A percentile compares a stretch with the other conserved stretches of the same genome.
phyloP scores from a whole-genome alignment of 2,888 invertebrate species.

The Nomada goodeniana region DNA sequence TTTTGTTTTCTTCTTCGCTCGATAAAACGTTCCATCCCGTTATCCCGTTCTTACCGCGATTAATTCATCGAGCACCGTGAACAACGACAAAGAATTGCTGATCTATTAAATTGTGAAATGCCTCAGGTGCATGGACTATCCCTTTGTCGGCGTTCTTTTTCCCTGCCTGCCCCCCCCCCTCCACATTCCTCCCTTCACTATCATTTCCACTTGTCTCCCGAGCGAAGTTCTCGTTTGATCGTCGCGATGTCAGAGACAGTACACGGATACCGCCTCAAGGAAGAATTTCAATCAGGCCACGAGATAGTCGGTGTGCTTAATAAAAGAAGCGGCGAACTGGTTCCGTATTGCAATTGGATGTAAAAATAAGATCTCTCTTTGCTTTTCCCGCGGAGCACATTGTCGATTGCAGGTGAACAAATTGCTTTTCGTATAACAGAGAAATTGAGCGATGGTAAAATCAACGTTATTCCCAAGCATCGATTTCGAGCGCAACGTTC shows the following conservation, averaged over 20 bases:
- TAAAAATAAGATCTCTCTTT: not conserved
- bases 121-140: not conserved
- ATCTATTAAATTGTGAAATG: not conserved
- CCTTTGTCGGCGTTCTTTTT: not conserved
- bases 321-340: not conserved
- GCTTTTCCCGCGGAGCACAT: not conserved
- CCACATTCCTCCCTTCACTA: too few relatives aligned
- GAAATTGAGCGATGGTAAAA: too few relatives aligned
- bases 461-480: too few relatives aligned
- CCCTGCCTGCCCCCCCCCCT: too few relatives aligned
- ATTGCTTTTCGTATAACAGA: too few relatives aligned
- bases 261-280: constrained; percentile 5
- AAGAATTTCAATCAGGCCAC: constrained; percentile 31
- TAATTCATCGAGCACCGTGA: too few relatives aligned
- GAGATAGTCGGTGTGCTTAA: not conserved
- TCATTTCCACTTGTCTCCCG: not conserved
- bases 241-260: constrained; percentile 14
- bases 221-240: constrained; percentile 13
- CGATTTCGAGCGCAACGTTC: not conserved
- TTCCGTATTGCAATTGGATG: not conserved
- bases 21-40: too few relatives aligned
- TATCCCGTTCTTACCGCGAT: too few relatives aligned
- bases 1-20: too few relatives aligned
- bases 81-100: too few relatives aligned
- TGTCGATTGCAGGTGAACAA: not conserved